Percentiles rank a stretch among this genome's conserved stretches.
Evolutionary conservation across 2,113 vertebrate species (phyloP).

Genomic region (Odocoileus virginianus): DNA sequence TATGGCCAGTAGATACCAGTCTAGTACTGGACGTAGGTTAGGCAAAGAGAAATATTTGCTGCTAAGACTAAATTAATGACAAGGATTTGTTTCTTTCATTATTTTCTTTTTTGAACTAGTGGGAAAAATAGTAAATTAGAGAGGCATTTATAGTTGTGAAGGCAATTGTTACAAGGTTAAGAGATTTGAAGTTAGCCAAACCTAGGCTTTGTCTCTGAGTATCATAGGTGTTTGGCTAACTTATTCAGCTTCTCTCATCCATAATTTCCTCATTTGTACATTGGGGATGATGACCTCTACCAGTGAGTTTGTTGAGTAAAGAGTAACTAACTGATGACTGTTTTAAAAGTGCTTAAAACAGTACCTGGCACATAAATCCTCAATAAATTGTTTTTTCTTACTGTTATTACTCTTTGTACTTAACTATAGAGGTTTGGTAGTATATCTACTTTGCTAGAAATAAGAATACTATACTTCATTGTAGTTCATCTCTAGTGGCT

Average conservation of each 20-base stretch:
- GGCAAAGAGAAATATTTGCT: conserved; percentile 19
- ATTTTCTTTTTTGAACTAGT: background rate
- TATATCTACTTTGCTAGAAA: conserved; percentile 2
- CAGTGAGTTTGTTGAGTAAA: conserved; percentile 6
- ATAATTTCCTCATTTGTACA: conserved; percentile 28
- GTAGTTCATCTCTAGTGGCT: background rate
- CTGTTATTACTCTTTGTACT: background rate
- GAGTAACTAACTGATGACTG: background rate
- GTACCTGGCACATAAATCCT: background rate
- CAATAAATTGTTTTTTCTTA: background rate
- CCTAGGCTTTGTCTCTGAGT: background rate
- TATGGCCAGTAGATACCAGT: background rate
- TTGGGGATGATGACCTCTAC: background rate
- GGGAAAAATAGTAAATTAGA: background rate
- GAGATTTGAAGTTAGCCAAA: background rate
- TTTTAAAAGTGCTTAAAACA: conserved; percentile 30
- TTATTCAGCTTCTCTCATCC: background rate
- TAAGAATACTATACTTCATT: background rate
- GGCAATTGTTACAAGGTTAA: background rate
- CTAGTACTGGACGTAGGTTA: background rate
- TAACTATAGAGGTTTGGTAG: background rate
- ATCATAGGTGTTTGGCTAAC: conserved; percentile 6
- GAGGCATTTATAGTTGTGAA: background rate
- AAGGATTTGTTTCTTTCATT: conserved; percentile 19
- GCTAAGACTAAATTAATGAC: conserved; percentile 37